Evolutionary conservation across 1,140 invertebrate species (phyloP).

Genomic region (Manduca sexta): DNA sequence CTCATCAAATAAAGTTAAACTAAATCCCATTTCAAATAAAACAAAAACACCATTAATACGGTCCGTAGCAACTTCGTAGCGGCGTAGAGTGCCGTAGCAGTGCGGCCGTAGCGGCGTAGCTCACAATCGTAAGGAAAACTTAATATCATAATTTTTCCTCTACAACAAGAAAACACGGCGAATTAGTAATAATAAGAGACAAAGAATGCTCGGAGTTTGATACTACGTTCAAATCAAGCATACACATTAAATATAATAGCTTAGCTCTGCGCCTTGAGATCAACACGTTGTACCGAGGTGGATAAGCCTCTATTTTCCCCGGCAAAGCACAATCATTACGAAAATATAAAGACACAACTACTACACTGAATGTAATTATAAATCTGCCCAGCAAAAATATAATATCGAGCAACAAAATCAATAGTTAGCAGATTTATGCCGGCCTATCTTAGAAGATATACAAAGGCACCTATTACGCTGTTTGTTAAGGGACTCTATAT

Average conservation of each 20-base stretch:
- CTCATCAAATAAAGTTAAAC: too few relatives aligned
- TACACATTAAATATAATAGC: constrained; percentile 64
- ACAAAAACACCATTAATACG: too few relatives aligned
- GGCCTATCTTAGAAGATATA: too few relatives aligned
- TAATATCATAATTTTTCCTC: constrained; percentile 36
- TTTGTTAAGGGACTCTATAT: too few relatives aligned
- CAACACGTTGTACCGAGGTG: constrained; percentile 19
- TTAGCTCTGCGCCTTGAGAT: constrained; percentile 54
- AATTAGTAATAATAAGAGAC: constrained; percentile 62
- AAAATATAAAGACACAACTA: too few relatives aligned
- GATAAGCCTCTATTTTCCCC: constrained; percentile 8
- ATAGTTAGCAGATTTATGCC: too few relatives aligned
- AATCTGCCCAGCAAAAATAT: too few relatives aligned
- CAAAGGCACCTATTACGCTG: too few relatives aligned
- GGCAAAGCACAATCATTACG: too few relatives aligned
- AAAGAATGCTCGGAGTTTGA: constrained; percentile 65
- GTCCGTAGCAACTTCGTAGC: constrained; percentile 22
- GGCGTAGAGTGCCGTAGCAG: constrained; percentile 30
- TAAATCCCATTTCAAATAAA: too few relatives aligned
- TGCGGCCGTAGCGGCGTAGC: constrained; percentile 23
- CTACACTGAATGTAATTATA: too few relatives aligned
- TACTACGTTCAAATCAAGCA: constrained; percentile 67
- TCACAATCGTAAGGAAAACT: constrained; percentile 36
- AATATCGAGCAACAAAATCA: too few relatives aligned
- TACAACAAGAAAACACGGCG: constrained; percentile 55